Percentiles rank a stretch among this genome's conserved stretches.
phyloP scores from a whole-genome alignment of 2,797 vertebrate genomes.

The Anguilla megastoma region DNA sequence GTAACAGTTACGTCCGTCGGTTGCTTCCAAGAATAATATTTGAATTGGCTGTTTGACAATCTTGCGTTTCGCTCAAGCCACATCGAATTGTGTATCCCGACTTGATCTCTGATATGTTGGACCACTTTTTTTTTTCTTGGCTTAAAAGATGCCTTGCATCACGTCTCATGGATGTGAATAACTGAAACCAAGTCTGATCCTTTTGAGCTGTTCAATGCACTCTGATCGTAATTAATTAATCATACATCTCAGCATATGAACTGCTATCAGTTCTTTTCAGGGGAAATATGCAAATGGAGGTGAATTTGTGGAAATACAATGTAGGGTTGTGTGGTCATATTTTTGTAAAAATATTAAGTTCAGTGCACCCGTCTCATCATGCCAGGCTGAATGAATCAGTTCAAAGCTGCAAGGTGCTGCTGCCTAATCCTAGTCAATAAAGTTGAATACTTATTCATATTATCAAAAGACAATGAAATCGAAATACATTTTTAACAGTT shows the following conservation, averaged over 20 bases:
- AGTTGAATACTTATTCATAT: background rate
- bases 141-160: background rate
- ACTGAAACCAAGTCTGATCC: background rate
- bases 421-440: background rate
- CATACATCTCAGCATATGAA: background rate
- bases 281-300: background rate
- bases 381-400: background rate
- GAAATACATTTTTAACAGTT: background rate
- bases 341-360: background rate
- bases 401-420: background rate
- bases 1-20: slow-evolving; percentile 19
- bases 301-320: background rate
- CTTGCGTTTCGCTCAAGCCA: slow-evolving; percentile 10
- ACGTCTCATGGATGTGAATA: background rate
- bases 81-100: slow-evolving; percentile 31
- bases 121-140: background rate
- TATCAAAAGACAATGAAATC: background rate
- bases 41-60: slow-evolving; percentile 32
- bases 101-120: slow-evolving; percentile 8
- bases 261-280: background rate
- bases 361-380: background rate
- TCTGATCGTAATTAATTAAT: background rate
- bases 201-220: background rate
- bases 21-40: slow-evolving; percentile 44
- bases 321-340: background rate